A percentile compares a stretch with the other conserved stretches of the same genome.
Conservation (phyloP, 2,113 vertebrate species). For the Phalacrocorax pelagicus region DNA sequence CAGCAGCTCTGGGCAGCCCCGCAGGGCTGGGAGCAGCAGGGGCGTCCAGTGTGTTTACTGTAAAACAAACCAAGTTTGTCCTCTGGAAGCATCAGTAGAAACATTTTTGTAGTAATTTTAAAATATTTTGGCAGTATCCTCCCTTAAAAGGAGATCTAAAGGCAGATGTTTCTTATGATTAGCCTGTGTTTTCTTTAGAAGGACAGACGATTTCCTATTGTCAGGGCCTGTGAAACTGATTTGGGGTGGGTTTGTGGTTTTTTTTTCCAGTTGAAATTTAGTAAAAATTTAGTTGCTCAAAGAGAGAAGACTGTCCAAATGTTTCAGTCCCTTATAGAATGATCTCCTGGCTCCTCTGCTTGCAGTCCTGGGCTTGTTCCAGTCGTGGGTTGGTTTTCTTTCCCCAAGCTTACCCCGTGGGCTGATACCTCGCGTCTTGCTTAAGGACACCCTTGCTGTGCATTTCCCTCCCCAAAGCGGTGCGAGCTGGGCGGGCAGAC, state of each 20-base stretch:
- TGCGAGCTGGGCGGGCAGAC: neutral
- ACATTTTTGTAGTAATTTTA: neutral
- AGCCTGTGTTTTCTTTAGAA: neutral
- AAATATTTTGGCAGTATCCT: neutral
- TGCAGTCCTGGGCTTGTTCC: neutral
- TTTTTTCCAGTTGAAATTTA: neutral
- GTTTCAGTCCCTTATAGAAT: neutral
- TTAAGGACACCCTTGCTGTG: neutral
- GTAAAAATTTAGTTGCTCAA: neutral
- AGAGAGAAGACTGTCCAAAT: too few species aligned
- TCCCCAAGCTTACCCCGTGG: too few species aligned
- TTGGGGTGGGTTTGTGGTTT: too few species aligned
- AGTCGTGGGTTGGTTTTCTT: accelerated
- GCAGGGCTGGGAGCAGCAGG: accelerated
- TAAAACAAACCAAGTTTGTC: neutral
- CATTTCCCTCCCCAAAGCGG: neutral
- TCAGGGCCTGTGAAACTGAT: neutral
- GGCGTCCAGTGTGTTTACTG: neutral
- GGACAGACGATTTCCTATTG: neutral
- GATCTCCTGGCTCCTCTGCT: neutral
- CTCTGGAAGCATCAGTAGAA: neutral
- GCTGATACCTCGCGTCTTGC: too few species aligned
- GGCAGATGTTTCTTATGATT: neutral
- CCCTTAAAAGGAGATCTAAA: neutral
- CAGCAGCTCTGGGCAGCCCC: neutral